Conservation (phyloP, 2,113 vertebrate species). For the Chionis minor region DNA sequence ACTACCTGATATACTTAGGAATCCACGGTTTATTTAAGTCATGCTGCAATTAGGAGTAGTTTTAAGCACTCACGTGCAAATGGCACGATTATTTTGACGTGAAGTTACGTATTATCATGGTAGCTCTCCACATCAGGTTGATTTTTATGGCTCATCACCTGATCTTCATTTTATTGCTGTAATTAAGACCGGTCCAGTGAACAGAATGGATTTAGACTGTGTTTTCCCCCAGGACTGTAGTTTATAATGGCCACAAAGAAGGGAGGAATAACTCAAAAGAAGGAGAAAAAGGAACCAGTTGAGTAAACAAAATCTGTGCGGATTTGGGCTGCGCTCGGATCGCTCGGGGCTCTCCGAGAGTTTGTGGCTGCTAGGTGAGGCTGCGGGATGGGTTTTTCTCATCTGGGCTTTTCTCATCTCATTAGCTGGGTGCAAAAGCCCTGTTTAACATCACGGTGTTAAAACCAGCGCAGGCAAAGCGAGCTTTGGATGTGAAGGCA, state of each 20-base stretch:
- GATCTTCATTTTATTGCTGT: background rate
- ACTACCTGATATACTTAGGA: background rate
- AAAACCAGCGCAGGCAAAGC: background rate
- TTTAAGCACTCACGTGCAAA: background rate
- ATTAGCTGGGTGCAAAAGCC: background rate
- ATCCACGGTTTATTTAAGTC: background rate
- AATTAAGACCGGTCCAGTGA: background rate
- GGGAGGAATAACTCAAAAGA: background rate
- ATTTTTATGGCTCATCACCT: background rate
- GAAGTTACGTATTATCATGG: background rate
- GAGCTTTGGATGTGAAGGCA: background rate
- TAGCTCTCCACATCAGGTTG: background rate
- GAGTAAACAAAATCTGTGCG: background rate
- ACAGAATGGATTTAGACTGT: background rate
- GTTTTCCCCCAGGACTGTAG: background rate
- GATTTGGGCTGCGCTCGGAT: background rate
- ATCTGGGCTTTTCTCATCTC: background rate
- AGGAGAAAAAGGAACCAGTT: background rate
- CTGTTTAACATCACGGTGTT: rapidly evolving
- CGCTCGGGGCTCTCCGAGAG: background rate
- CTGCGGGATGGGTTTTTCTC: rapidly evolving
- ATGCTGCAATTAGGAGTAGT: background rate
- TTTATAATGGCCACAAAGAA: background rate
- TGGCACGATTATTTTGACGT: background rate
- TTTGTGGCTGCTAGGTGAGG: background rate